These are phyloP conservation scores for Sipha maydis DNA, from an alignment of 2,888 invertebrate genomes.

Conservation along the genomic window DNA sequence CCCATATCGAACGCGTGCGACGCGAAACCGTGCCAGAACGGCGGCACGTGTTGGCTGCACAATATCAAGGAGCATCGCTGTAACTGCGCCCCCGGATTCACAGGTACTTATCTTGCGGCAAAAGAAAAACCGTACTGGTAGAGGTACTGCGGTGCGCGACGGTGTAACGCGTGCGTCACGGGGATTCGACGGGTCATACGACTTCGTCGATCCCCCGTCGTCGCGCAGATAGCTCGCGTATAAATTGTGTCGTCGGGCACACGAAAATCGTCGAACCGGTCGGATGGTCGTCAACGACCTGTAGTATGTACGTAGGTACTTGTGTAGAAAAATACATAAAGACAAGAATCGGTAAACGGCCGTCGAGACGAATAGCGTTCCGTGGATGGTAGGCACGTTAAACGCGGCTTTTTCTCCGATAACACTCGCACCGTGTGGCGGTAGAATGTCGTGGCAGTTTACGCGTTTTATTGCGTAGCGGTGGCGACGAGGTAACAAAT, in stretches of 20 bases:
- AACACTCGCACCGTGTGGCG: neutral
- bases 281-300: neutral
- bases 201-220: neutral
- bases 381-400: neutral
- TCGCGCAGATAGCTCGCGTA: neutral
- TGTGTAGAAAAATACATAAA: neutral
- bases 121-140: too few relatives aligned
- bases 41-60: constrained; percentile 86
- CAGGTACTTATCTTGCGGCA: constrained; percentile 71
- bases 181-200: too few relatives aligned
- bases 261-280: neutral
- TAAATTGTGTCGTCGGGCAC: neutral
- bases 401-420: constrained; percentile 8
- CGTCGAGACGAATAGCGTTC: constrained; percentile 3
- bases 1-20: constrained; percentile 89
- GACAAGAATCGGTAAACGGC: neutral
- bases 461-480: constrained; percentile 42
- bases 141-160: too few relatives aligned
- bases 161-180: too few relatives aligned
- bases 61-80: constrained; percentile 86
- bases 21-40: constrained; percentile 86
- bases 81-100: constrained; percentile 87
- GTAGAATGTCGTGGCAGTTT: constrained; percentile 42
- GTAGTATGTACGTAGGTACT: neutral
- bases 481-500: constrained; percentile 51